phyloP scores from a whole-genome alignment of 2,888 invertebrate genomes.

The Zootermopsis nevadensis region DNA sequence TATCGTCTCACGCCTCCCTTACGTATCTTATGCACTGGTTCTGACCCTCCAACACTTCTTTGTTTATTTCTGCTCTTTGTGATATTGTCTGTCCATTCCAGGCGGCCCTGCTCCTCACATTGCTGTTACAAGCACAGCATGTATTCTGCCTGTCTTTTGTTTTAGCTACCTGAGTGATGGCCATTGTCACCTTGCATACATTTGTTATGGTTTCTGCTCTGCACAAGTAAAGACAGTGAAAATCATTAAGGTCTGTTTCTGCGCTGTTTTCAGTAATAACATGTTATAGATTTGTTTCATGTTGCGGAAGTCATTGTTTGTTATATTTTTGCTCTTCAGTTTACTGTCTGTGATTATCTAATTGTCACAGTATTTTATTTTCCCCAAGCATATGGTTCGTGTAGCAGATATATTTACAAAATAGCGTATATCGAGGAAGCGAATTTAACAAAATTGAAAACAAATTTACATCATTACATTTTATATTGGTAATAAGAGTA shows the following conservation, averaged over 20 bases:
- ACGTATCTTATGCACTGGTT: conserved; percentile 8
- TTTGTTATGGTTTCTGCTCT: not conserved
- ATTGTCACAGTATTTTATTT: not conserved
- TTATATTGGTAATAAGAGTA: not conserved
- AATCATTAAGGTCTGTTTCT: not conserved
- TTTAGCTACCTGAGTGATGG: not conserved
- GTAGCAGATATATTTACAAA: not conserved
- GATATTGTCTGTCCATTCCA: conserved; percentile 19
- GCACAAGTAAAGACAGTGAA: not conserved
- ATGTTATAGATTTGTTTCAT: not conserved
- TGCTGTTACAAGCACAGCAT: not conserved
- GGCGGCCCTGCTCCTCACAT: not conserved
- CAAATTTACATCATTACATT: not conserved
- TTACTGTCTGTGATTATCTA: not conserved
- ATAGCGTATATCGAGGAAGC: not conserved
- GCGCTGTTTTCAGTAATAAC: not conserved
- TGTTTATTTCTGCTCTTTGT: conserved; percentile 10
- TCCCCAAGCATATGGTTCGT: not conserved
- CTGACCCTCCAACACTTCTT: conserved; percentile 11
- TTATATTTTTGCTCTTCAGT: not conserved
- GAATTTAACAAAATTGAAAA: not conserved
- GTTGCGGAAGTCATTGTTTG: not conserved
- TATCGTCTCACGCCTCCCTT: not conserved
- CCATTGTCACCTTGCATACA: not conserved
- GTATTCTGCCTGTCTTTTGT: not conserved